These are phyloP conservation scores for Pomatostomus ruficeps DNA, from an alignment of 2,113 vertebrate species.

Conservation along the genomic window DNA sequence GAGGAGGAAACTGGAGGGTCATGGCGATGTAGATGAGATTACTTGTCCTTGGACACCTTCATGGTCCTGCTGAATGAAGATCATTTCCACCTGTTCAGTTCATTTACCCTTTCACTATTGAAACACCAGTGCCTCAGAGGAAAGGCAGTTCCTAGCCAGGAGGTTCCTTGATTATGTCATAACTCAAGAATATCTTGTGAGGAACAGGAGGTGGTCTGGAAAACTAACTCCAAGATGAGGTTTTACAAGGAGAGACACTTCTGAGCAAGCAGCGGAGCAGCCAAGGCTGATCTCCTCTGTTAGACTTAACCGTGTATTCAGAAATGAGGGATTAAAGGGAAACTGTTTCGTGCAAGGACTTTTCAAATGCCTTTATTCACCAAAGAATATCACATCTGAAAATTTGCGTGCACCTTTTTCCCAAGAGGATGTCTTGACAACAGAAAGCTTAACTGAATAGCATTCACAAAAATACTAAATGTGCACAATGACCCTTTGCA, in stretches of 20 bases:
- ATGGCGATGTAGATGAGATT: rapidly evolving
- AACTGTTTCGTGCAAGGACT: not conserved
- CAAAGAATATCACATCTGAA: not conserved
- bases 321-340: not conserved
- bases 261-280: not conserved
- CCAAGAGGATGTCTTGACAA: not conserved
- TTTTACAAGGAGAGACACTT: not conserved
- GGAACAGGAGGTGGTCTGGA: not conserved
- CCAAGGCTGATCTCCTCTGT: not conserved
- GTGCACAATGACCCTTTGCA: not conserved
- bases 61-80: not conserved
- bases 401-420: not conserved
- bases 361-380: not conserved
- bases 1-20: not conserved
- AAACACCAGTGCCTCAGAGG: not conserved
- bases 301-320: not conserved
- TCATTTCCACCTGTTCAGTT: not conserved
- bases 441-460: not conserved
- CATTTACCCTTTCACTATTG: not conserved
- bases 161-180: not conserved
- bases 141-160: not conserved
- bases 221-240: not conserved
- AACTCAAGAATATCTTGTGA: not conserved
- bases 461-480: not conserved
- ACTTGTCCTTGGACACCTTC: not conserved